A percentile compares a stretch with the other conserved stretches of the same genome.
These are phyloP conservation scores for Prenolepis imparis DNA, from an alignment of 2,888 invertebrate species.

Conservation along the genomic window DNA sequence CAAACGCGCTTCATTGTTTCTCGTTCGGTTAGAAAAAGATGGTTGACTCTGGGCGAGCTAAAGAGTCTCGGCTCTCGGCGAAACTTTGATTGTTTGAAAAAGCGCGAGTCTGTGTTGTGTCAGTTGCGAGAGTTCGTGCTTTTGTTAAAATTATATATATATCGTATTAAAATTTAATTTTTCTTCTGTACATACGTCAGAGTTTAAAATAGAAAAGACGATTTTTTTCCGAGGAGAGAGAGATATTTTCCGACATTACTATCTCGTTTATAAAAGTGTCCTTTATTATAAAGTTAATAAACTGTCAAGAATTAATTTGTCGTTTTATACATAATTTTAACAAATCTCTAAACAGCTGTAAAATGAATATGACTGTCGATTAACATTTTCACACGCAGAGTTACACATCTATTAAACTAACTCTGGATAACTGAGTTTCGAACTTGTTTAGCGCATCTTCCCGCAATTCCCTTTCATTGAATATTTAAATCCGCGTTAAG, in stretches of 20 bases:
- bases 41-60: constrained; percentile 17
- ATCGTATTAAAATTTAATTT: constrained; percentile 1
- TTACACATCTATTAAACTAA: neutral
- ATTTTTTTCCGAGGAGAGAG: neutral
- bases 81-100: constrained; percentile 44
- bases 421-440: neutral
- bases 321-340: neutral
- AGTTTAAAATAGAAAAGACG: neutral
- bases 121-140: constrained; percentile 6
- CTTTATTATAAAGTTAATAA: too few species aligned
- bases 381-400: neutral
- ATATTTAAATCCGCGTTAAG: neutral
- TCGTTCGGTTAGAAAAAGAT: constrained; percentile 36
- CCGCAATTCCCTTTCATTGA: neutral
- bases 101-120: neutral
- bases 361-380: neutral
- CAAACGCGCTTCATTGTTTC: constrained; percentile 1
- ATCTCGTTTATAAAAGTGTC: too few species aligned
- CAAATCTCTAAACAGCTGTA: neutral
- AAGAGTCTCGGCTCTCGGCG: neutral
- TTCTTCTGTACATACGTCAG: neutral
- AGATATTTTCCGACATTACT: too few species aligned
- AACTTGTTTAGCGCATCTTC: neutral
- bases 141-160: constrained; percentile 25
- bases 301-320: neutral